Percentiles rank a stretch among this genome's conserved stretches.
Evolutionary conservation across 2,797 vertebrate genomes (phyloP).

Genomic region (Glyptemys insculpta): DNA sequence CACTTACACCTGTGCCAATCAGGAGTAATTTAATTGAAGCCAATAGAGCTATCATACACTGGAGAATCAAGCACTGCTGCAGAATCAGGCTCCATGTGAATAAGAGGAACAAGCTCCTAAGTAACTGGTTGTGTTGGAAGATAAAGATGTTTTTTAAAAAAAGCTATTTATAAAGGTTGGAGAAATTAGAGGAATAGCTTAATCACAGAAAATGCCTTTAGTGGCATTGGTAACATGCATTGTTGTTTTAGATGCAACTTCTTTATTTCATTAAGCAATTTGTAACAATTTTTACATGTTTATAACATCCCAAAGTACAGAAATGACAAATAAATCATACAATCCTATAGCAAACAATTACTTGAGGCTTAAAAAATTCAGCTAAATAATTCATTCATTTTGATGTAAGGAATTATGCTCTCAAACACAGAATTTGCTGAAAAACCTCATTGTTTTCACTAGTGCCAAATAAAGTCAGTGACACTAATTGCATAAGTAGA

Average conservation of each 20-base stretch:
- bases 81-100: background rate
- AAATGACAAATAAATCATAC: background rate
- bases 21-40: background rate
- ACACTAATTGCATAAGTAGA: background rate
- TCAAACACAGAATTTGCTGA: background rate
- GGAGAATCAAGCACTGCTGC: background rate
- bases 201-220: background rate
- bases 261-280: background rate
- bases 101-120: background rate
- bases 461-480: background rate
- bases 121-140: background rate
- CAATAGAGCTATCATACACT: background rate
- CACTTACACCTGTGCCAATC: background rate
- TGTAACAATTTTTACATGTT: background rate
- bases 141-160: no score
- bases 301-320: background rate
- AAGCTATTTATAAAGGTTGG: background rate
- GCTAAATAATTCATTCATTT: background rate
- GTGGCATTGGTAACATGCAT: background rate
- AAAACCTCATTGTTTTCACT: background rate
- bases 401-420: background rate
- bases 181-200: background rate
- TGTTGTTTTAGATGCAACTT: background rate
- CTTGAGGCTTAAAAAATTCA: background rate
- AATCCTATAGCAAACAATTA: background rate